Base-by-base conservation (phyloP, 2,797 vertebrate species). In the Spatula clypeata region DNA sequence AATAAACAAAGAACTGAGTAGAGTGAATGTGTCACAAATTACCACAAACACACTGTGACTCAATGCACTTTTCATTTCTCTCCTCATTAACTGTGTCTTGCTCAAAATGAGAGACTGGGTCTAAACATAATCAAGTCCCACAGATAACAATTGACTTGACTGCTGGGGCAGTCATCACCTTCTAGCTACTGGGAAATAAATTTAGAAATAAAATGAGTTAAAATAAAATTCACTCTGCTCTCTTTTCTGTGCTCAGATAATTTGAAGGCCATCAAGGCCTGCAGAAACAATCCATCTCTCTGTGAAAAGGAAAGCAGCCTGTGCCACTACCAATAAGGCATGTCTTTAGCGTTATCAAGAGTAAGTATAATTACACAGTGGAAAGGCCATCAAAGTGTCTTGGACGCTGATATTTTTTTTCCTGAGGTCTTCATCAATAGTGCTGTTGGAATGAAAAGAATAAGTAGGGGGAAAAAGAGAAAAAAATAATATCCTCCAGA, bases 1-100 rank as follows among this genome's bases (percentile, higher is more conserved):
- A 97, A 98, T 98, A 98, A 98, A 98, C 97, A 98, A 98, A 98
- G 97, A 96, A 97, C 93, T 67, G 95, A 97, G 95, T 96, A 92
- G 96, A 97, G 95, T 97, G 94, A 97, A 97, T 98, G 97, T 98
- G 98, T 98, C 98, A 97, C 98, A 98, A 98, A 98, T 98, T 97
- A 98, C 97, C 97, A 96, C 98, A 98, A 98, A 98, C 97, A 97
- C 98, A 98, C 97, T 98, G 97, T 97, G 97, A 98, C 97, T 98
- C 96, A 79, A 97, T 96, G 96, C 95, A 96, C 98, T 98, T 98
- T 98, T 97, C 98, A 98, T 98, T 98, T 98, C 98, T 98, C 97
- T 98, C 97, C 98, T 98, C 98, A 98, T 98, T 99, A 98, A 98
- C 98, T 98, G 97, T 98, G 97, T 98, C 98, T 98, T 98, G 95